Percentiles rank a stretch among this genome's conserved stretches.
These are phyloP conservation scores for Aromia moschata DNA, from an alignment of 2,888 invertebrate genomes.

Conservation along the genomic window DNA sequence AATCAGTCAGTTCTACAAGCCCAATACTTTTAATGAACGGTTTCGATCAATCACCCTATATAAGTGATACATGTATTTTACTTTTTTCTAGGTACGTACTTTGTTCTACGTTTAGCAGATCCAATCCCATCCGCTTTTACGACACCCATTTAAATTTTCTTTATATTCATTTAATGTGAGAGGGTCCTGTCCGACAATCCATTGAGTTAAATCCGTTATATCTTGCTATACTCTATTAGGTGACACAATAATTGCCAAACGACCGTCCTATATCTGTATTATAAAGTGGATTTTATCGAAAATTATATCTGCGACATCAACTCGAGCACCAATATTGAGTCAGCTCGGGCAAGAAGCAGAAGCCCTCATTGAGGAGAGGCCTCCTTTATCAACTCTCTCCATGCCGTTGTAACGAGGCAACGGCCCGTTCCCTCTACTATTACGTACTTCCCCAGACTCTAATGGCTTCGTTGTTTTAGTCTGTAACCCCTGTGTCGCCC, in stretches of 20 bases:
- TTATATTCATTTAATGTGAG: too few species aligned
- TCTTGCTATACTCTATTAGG: not conserved
- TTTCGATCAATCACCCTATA: too few species aligned
- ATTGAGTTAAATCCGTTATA: not conserved
- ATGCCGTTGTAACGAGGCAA: slow-evolving; percentile 43
- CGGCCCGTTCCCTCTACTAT: slow-evolving; percentile 49
- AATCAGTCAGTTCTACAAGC: too few species aligned
- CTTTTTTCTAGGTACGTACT: too few species aligned
- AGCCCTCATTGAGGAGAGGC: slow-evolving; percentile 28
- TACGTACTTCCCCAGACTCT: slow-evolving; percentile 48
- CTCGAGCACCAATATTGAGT: slow-evolving; percentile 22
- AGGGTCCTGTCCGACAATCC: not conserved
- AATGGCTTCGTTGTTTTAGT: slow-evolving; percentile 53
- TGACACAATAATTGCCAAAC: slow-evolving; percentile 4
- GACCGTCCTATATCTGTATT: slow-evolving; percentile 10
- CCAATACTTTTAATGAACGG: too few species aligned
- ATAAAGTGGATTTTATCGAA: slow-evolving; percentile 17
- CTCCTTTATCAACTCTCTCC: slow-evolving; percentile 46
- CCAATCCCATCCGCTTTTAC: too few species aligned
- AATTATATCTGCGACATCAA: slow-evolving; percentile 23
- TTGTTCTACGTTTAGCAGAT: too few species aligned
- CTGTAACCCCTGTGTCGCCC: slow-evolving; percentile 53
- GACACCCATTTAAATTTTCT: too few species aligned
- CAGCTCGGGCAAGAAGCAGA: slow-evolving; percentile 23
- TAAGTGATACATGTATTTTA: too few species aligned